Conservation (phyloP, 2,888 invertebrate species). For the Corythucha ciliata region DNA sequence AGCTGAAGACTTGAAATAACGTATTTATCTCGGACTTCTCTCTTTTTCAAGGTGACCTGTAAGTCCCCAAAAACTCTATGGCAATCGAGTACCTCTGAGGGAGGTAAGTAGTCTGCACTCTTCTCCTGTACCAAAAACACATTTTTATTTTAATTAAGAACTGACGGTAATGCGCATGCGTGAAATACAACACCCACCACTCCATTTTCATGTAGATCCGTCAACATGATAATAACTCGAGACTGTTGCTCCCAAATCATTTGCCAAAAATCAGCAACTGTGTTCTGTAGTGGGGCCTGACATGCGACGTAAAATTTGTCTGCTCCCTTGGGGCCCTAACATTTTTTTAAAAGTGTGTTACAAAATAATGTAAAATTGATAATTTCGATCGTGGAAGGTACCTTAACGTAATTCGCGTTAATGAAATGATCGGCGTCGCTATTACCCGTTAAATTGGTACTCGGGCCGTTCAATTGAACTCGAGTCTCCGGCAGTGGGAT, state of each 20-base stretch:
- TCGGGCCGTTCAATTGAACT: conserved; percentile 62
- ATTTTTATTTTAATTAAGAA: neutral
- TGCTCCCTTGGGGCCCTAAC: conserved; percentile 73
- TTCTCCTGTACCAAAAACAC: conserved; percentile 55
- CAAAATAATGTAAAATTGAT: neutral
- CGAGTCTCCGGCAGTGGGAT: conserved; percentile 85
- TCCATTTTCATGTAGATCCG: conserved; percentile 80
- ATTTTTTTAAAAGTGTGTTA: neutral
- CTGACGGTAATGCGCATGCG: neutral
- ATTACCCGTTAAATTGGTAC: no score
- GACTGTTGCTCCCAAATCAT: conserved; percentile 95
- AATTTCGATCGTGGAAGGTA: conserved; percentile 39
- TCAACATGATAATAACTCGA: conserved; percentile 80
- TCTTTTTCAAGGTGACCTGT: conserved; percentile 75
- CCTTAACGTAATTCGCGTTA: conserved; percentile 86
- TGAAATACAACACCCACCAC: conserved; percentile 50
- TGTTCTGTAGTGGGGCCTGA: conserved; percentile 78
- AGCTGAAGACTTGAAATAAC: conserved; percentile 77
- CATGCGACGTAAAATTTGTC: conserved; percentile 82
- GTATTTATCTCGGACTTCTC: conserved; percentile 84
- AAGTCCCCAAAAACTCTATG: conserved; percentile 79
- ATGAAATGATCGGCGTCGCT: conserved; percentile 80
- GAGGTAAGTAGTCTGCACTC: conserved; percentile 84
- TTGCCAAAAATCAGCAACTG: conserved; percentile 84
- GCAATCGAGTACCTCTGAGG: conserved; percentile 83